Base-by-base conservation (phyloP, 2,888 invertebrate species). In the Leucophenga montana region DNA sequence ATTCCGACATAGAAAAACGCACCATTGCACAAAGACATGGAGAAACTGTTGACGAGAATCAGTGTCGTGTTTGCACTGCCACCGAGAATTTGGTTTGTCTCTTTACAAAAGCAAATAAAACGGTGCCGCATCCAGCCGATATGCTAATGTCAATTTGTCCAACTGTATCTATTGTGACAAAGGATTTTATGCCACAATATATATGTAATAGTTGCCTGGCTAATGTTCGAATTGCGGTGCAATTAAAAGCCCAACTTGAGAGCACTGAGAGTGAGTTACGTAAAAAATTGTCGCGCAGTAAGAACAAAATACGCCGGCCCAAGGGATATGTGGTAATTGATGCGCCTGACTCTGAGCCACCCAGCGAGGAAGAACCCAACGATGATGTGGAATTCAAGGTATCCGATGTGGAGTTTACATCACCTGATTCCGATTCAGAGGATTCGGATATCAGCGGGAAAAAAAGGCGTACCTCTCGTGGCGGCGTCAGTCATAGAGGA, bases 111-210 rank as follows among this genome's bases (percentile, higher is more conserved):
- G 70, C 78, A 3, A 81, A 79, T n/a, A 74, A 80, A 11, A 81
- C 79, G 57, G 82, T 86, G 4, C 39, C 39, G 11, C 5, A 5
- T 39, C 86, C 89, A 13, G 89, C 89, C 11, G 89, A 89, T 67
- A 85, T 89, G 78, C 76, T 89, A 70, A 86, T 89, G 86, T 78
- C 79, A 3, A 77, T 89, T 31, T 89, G 89, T 69, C 86, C 89
- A n/a, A 80, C 79, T 4, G 86, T 89, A 1, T 85, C 85, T 69
- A 88, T 90, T 64, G 80, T 83, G 13, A 81, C 78, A 33, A 87
- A 88, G 73, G 90, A 90, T 76, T 89, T 85, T 66, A 84, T 90
- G 74, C 90, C 90, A 1, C 88, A 89, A 70, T 88, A 82, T 62
- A 87, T 90, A 22, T 90, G 90, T 74, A 77, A 78, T 22, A 71